Conservation (phyloP, 2,797 vertebrate genomes). For the Allobates femoralis region DNA sequence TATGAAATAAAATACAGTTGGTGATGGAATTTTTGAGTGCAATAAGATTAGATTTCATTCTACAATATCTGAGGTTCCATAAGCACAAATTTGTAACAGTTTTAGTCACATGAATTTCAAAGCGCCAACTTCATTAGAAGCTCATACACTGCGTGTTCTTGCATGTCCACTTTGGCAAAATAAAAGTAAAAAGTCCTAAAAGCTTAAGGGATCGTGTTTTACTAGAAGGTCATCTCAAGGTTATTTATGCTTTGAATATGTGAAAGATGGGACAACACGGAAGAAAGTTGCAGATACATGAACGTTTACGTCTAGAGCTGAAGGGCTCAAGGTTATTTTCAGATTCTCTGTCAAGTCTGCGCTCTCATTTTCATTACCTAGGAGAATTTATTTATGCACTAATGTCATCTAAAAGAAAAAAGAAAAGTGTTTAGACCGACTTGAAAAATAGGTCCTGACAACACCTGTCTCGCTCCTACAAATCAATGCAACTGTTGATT, state of each 20-base stretch:
- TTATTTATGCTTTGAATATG: conserved; percentile 60
- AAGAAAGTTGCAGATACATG: conserved; percentile 36
- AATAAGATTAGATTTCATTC: conserved; percentile 77
- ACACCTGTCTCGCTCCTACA: conserved; percentile 45
- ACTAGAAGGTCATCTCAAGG: conserved; percentile 62
- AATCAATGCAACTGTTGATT: conserved; percentile 51
- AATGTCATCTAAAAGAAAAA: conserved; percentile 50
- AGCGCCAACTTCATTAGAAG: conserved; percentile 71
- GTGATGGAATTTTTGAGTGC: conserved; percentile 72
- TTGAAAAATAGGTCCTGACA: conserved; percentile 43
- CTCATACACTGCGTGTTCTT: conserved; percentile 62
- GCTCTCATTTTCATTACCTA: conserved; percentile 35
- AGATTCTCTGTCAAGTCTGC: conserved; percentile 20
- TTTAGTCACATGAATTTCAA: conserved; percentile 78
- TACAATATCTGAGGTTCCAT: conserved; percentile 74
- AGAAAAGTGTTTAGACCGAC: conserved; percentile 19
- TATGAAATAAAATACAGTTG: conserved; percentile 74
- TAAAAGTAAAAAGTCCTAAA: conserved; percentile 60
- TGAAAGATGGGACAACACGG: conserved; percentile 49
- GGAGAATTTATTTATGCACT: conserved; percentile 50
- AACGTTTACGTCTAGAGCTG: conserved; percentile 20
- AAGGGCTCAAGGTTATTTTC: conserved; percentile 49
- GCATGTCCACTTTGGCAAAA: conserved; percentile 60
- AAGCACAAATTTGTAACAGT: conserved; percentile 76
- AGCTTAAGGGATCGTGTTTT: conserved; percentile 64